Percentiles rank a stretch among this genome's conserved stretches.
phyloP scores from a whole-genome alignment of 53 echinoderm and acorn worm species.

The Zoroaster sp. region DNA sequence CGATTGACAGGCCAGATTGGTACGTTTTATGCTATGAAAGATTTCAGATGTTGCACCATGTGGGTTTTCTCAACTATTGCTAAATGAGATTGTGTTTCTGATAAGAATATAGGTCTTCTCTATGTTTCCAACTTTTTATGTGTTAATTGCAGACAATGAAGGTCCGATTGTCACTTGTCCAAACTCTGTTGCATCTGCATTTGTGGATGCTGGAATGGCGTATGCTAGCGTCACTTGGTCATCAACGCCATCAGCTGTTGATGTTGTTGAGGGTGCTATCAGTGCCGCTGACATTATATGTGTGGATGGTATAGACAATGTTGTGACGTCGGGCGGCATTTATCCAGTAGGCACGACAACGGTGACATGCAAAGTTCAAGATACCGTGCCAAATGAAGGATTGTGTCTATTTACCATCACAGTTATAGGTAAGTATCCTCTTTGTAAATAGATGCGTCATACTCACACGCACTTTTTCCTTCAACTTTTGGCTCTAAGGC shows the following conservation, averaged over 20 bases:
- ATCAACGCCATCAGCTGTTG: not conserved
- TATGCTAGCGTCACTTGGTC: not conserved
- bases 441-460: too few relatives aligned
- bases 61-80: too few relatives aligned
- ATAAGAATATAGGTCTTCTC: too few relatives aligned
- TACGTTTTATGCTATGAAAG: too few relatives aligned
- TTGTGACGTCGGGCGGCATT: not conserved
- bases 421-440: not conserved
- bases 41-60: too few relatives aligned
- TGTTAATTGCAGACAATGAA: not conserved
- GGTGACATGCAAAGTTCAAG: not conserved
- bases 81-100: too few relatives aligned
- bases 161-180: conserved; percentile 5
- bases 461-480: too few relatives aligned
- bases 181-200: not conserved
- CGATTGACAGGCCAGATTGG: too few relatives aligned
- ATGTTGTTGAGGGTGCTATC: not conserved
- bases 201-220: not conserved
- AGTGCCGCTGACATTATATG: not conserved
- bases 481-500: too few relatives aligned
- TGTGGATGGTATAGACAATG: not conserved
- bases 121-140: not conserved
- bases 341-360: not conserved
- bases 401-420: conserved; percentile 1
- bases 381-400: not conserved